Evolutionary conservation across 2,888 invertebrate species (phyloP).

Genomic region (Platypus cylindrus): DNA sequence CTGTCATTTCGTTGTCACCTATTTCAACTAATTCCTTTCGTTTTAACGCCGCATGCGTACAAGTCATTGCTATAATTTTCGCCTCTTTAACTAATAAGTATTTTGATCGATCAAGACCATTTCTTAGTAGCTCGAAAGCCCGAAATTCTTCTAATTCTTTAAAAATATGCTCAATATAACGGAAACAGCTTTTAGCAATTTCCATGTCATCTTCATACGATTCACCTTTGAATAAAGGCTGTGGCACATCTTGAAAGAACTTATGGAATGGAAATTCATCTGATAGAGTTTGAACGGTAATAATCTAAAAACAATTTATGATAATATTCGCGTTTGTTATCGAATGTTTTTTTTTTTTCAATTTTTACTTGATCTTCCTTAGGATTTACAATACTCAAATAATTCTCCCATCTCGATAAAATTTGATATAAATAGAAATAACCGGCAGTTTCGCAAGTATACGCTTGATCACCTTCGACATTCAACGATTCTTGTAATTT

Average conservation of each 20-base stretch:
- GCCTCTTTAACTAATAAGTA: conserved; percentile 97
- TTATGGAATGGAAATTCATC: conserved; percentile 86
- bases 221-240: conserved; percentile 76
- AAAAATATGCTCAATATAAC: conserved; percentile 90
- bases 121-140: conserved; percentile 91
- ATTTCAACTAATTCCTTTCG: conserved; percentile 90
- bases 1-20: conserved; percentile 42
- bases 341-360: conserved; percentile 5
- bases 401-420: conserved; percentile 85
- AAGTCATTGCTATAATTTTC: conserved; percentile 99
- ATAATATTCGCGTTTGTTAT: no score
- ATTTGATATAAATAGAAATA: conserved; percentile 95
- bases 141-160: conserved; percentile 95
- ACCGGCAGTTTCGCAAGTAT: conserved; percentile 97
- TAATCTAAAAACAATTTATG: conserved; percentile 15
- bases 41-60: conserved; percentile 97
- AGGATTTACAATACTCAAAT: conserved; percentile 49
- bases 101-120: conserved; percentile 90
- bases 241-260: conserved; percentile 88
- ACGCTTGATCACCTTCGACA: conserved; percentile 79
- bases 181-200: conserved; percentile 86
- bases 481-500: conserved; percentile 76
- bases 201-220: conserved; percentile 72
- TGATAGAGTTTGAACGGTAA: conserved; percentile 44
- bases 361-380: conserved; percentile 31